These are phyloP conservation scores for Simalia tracyae DNA, from an alignment of 2,797 vertebrate genomes.

Conservation along the genomic window DNA sequence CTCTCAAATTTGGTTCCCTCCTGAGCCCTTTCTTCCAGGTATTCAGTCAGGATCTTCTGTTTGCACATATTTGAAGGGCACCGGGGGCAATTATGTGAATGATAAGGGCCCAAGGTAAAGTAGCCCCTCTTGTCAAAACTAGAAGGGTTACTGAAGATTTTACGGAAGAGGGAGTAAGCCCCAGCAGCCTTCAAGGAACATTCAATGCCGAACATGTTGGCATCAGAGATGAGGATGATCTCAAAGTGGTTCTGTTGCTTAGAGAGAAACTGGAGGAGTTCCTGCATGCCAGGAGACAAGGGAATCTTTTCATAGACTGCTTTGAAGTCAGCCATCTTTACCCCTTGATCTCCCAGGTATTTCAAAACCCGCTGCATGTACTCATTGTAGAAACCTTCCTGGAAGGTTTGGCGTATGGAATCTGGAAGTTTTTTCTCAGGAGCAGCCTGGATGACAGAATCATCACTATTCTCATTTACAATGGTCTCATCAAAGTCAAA, in stretches of 20 bases:
- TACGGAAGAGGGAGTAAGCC: conserved; percentile 81
- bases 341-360: conserved; percentile 88
- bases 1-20: conserved; percentile 85
- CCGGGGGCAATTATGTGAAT: conserved; percentile 85
- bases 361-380: conserved; percentile 91
- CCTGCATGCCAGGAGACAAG: conserved; percentile 84
- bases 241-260: conserved; percentile 85
- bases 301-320: conserved; percentile 85
- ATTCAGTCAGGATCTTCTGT: conserved; percentile 84
- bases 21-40: conserved; percentile 81
- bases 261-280: conserved; percentile 87
- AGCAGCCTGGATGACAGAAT: conserved; percentile 81
- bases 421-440: conserved; percentile 84
- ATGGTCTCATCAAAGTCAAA: conserved; percentile 98
- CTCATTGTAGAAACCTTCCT: conserved; percentile 86
- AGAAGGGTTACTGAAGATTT: conserved; percentile 89
- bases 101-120: conserved; percentile 87
- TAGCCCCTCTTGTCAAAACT: conserved; percentile 83
- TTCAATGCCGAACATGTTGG: conserved; percentile 92
- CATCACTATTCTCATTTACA: conserved; percentile 92
- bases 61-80: conserved; percentile 98
- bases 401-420: conserved; percentile 83
- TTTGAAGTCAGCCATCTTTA: conserved; percentile 82
- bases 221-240: conserved; percentile 89
- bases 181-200: conserved; percentile 81